Evolutionary conservation across 2,797 vertebrate species (phyloP).

Genomic region (Calcarius lapponicus): DNA sequence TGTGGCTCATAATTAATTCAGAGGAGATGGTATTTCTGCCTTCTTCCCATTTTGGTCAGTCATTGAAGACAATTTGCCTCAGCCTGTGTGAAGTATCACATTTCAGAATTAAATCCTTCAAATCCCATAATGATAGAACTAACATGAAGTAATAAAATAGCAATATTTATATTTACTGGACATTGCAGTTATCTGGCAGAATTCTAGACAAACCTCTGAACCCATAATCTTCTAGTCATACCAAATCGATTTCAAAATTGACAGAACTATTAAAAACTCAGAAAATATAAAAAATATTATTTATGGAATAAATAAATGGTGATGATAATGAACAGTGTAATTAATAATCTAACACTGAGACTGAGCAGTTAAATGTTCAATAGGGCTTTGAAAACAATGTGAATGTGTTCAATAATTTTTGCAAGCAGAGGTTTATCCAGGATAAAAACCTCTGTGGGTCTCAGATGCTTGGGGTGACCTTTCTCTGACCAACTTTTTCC

Average conservation of each 20-base stretch:
- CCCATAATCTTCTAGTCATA: not conserved
- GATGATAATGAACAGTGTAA: not conserved
- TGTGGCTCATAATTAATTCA: slow-evolving; percentile 58
- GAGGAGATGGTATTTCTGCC: slow-evolving; percentile 41
- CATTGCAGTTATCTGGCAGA: not conserved
- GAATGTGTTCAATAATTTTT: not conserved
- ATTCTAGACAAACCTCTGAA: not conserved
- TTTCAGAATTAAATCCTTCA: not conserved
- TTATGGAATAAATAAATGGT: not conserved
- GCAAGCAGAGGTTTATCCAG: not conserved
- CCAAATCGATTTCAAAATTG: not conserved
- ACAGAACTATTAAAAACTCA: not conserved
- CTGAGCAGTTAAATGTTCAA: not conserved
- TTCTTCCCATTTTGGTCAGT: slow-evolving; percentile 5
- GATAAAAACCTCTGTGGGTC: not conserved
- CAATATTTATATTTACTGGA: not conserved
- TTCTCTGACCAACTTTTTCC: not conserved
- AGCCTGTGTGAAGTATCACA: not conserved
- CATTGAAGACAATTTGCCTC: not conserved
- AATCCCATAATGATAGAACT: not conserved
- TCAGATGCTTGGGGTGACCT: not conserved
- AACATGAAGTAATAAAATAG: not conserved
- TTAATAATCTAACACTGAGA: not conserved
- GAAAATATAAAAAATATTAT: not conserved
- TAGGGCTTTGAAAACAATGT: not conserved